phyloP scores from a whole-genome alignment of 2,113 vertebrate species.

The Electrona antarctica region DNA sequence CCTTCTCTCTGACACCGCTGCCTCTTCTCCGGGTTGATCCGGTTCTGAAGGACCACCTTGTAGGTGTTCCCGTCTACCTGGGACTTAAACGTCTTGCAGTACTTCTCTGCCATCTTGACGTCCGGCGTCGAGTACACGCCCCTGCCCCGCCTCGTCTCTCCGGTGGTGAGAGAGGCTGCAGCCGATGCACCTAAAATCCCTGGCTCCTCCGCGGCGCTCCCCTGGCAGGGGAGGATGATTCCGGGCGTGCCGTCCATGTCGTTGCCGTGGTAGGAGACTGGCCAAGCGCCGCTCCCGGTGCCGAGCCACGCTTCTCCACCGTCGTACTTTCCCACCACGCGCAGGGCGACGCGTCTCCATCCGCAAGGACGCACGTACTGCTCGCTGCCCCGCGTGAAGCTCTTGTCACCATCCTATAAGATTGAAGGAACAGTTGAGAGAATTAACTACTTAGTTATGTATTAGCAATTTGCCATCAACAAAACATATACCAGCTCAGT shows the following conservation, averaged over 20 bases:
- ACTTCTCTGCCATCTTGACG: constrained; percentile 43
- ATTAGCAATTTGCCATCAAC: too few relatives aligned
- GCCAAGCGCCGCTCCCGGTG: constrained; percentile 58
- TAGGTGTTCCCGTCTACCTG: constrained; percentile 59
- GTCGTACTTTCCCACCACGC: constrained; percentile 50
- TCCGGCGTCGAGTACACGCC: constrained; percentile 72
- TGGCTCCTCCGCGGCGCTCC: background rate
- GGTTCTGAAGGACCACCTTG: constrained; percentile 73
- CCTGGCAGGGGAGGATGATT: constrained; percentile 49
- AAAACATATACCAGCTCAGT: too few relatives aligned
- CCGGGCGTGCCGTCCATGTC: constrained; percentile 58
- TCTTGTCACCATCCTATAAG: constrained; percentile 31
- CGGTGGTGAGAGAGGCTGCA: background rate
- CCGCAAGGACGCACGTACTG: constrained; percentile 66
- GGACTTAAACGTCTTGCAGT: constrained; percentile 65
- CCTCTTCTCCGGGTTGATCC: constrained; percentile 64
- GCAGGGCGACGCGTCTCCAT: constrained; percentile 66
- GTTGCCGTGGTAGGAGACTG: constrained; percentile 71
- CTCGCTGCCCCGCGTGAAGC: constrained; percentile 62
- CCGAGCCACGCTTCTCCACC: constrained; percentile 68
- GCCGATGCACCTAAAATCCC: constrained; percentile 24
- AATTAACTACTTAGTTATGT: background rate
- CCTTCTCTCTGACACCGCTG: constrained; percentile 12
- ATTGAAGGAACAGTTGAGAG: constrained; percentile 1
- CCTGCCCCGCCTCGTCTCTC: constrained; percentile 22